Evolutionary conservation across 2,888 invertebrate species (phyloP).

Genomic region (Epinotia nisella): DNA sequence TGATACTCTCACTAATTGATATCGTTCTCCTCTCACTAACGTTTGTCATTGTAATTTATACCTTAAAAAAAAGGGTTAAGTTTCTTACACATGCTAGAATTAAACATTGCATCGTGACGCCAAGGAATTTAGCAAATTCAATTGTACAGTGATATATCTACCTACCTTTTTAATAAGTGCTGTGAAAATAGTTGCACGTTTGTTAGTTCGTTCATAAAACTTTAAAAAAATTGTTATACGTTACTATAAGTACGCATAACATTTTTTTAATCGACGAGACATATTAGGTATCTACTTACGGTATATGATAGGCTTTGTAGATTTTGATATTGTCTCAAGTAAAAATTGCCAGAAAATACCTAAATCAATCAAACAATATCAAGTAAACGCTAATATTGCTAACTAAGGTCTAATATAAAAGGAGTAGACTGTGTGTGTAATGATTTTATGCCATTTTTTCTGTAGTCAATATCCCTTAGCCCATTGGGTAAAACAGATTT

Average conservation of each 20-base stretch:
- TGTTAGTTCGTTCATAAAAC: background rate
- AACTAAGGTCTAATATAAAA: too few relatives aligned
- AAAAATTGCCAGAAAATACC: background rate
- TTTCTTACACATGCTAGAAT: background rate
- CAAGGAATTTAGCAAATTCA: slow-evolving; percentile 28
- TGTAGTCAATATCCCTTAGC: too few relatives aligned
- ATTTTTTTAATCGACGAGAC: background rate
- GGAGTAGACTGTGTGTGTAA: too few relatives aligned
- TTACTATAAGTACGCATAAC: too few relatives aligned
- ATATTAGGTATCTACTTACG: too few relatives aligned
- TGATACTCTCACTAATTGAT: slow-evolving; percentile 40
- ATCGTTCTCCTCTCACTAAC: slow-evolving; percentile 31
- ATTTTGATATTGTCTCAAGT: background rate
- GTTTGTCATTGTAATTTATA: slow-evolving; percentile 4
- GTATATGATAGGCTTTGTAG: background rate
- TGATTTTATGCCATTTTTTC: too few relatives aligned
- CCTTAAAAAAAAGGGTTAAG: slow-evolving; percentile 9
- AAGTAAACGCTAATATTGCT: too few relatives aligned
- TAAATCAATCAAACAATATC: background rate
- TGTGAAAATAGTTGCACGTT: slow-evolving; percentile 9
- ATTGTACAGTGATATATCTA: slow-evolving; percentile 34
- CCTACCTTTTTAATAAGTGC: slow-evolving; percentile 2
- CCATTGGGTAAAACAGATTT: too few relatives aligned
- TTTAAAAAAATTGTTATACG: too few relatives aligned
- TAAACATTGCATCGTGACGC: background rate